Percentiles rank a stretch among this genome's conserved stretches.
Evolutionary conservation across 2,113 vertebrate genomes (phyloP).

Genomic region (Pagrus major): DNA sequence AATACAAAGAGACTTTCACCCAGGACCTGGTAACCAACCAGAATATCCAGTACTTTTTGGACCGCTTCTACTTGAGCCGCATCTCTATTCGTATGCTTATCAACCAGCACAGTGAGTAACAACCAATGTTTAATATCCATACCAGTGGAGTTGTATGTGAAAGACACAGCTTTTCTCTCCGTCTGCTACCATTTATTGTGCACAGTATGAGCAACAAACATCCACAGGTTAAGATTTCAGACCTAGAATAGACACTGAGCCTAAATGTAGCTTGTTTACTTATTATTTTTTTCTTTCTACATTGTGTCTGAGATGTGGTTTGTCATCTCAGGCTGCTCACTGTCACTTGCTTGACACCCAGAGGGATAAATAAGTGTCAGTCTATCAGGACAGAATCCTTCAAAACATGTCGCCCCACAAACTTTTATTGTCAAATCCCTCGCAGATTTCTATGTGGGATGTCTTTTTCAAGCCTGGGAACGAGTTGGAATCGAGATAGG

Average conservation of each 20-base stretch:
- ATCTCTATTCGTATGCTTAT: constrained; percentile 98
- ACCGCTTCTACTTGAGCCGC: constrained; percentile 97
- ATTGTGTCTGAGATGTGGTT: background rate
- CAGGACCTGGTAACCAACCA: constrained; percentile 92
- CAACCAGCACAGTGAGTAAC: constrained; percentile 94
- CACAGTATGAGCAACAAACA: background rate
- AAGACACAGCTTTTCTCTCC: background rate
- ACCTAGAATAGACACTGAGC: background rate
- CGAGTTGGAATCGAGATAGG: background rate
- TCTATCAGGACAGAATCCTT: background rate
- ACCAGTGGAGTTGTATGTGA: too few relatives aligned
- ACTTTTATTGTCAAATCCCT: constrained; percentile 2
- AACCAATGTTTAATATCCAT: background rate
- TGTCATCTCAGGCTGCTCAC: background rate
- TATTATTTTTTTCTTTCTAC: background rate
- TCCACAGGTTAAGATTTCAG: background rate
- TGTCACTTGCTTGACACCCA: background rate
- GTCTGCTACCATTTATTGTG: background rate
- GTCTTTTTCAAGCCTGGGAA: background rate
- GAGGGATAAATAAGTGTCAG: background rate
- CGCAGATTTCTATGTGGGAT: background rate
- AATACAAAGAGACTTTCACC: constrained; percentile 92
- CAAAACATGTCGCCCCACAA: background rate
- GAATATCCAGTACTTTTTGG: constrained; percentile 97
- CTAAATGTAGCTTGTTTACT: background rate